Evolutionary conservation across 2,888 invertebrate genomes (phyloP).

Genomic region (Acleris holmiana): DNA sequence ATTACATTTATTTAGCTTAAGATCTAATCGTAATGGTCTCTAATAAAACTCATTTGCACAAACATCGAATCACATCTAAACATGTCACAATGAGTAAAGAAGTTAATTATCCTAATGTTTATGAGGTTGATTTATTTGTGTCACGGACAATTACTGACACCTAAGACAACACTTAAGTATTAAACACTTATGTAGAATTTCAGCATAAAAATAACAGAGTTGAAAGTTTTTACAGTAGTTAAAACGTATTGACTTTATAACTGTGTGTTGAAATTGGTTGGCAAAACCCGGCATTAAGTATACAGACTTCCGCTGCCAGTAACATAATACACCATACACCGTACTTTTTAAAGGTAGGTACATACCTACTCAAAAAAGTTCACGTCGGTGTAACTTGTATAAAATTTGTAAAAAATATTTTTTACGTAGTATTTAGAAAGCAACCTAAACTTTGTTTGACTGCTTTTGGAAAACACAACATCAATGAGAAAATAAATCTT

Average conservation of each 20-base stretch:
- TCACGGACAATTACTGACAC: not conserved
- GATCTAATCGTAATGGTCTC: not conserved
- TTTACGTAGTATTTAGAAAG: too few species aligned
- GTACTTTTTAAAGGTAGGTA: too few species aligned
- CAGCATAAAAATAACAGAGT: not conserved
- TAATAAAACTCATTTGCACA: slow-evolving; percentile 14
- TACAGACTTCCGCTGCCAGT: too few species aligned
- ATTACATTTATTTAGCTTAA: slow-evolving; percentile 7
- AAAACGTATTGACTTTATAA: too few species aligned
- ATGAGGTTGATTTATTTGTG: not conserved
- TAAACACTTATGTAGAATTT: not conserved
- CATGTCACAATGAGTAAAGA: slow-evolving; percentile 13
- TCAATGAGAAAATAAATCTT: slow-evolving; percentile 5
- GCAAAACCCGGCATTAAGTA: too few species aligned
- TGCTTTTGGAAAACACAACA: not conserved
- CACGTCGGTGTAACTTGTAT: too few species aligned
- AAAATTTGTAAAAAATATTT: too few species aligned
- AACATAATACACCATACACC: too few species aligned
- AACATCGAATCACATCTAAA: slow-evolving; percentile 20
- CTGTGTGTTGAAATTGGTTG: too few species aligned
- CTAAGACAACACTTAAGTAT: not conserved
- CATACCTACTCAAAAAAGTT: too few species aligned
- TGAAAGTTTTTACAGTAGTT: too few species aligned
- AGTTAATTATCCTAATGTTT: slow-evolving; percentile 1
- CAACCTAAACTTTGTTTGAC: not conserved